These are phyloP conservation scores for Channa striata DNA, from an alignment of 2,797 vertebrate species.

Conservation along the genomic window DNA sequence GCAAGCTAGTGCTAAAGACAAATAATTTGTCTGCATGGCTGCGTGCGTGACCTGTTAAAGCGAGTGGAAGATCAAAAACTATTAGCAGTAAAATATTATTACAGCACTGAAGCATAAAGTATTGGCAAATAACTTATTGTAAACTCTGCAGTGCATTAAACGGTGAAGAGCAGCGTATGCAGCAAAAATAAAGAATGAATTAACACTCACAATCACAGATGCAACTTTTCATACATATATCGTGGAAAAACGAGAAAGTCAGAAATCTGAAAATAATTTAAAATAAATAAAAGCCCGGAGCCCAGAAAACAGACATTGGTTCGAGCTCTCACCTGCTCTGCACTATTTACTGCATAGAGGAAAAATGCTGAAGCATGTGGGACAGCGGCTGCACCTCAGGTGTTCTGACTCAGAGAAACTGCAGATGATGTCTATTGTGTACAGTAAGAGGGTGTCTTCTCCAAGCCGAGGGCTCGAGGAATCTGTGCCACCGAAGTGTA, in stretches of 20 bases:
- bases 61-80: constrained; percentile 3
- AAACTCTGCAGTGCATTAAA: neutral
- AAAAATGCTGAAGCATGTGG: constrained; percentile 5
- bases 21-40: constrained; percentile 21
- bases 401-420: too few species aligned
- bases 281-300: neutral
- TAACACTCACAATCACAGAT: neutral
- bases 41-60: neutral
- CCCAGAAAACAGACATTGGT: neutral
- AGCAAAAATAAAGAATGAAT: neutral
- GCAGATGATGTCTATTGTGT: too few species aligned
- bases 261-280: neutral
- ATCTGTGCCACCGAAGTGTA: constrained; percentile 4
- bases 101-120: constrained; percentile 8
- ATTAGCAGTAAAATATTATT: constrained; percentile 4
- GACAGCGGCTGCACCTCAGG: constrained; percentile 1
- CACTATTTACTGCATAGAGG: constrained; percentile 1
- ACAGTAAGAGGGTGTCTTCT: too few species aligned
- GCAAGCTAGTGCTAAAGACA: constrained; percentile 5
- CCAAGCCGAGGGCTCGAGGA: neutral
- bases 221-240: neutral
- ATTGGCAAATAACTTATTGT: neutral
- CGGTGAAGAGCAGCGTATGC: neutral
- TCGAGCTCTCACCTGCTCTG: neutral
- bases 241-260: neutral